These are phyloP conservation scores for Octodon degus DNA, from an alignment of 2,113 vertebrate genomes.

Conservation along the genomic window DNA sequence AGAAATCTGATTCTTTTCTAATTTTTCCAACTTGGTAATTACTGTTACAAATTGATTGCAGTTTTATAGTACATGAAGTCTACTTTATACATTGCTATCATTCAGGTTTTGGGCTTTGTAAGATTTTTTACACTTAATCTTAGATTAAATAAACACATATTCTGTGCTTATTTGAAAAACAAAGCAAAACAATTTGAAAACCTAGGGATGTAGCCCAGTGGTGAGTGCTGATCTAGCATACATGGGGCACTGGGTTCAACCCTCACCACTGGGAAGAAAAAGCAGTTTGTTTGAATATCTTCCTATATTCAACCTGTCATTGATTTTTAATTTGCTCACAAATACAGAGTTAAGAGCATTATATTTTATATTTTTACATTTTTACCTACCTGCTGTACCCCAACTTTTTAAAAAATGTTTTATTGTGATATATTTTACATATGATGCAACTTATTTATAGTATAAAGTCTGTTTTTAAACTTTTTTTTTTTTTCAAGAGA, in stretches of 20 bases:
- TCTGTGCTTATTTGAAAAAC: neutral
- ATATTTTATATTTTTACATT: neutral
- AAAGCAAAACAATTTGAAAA: neutral
- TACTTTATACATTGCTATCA: slow-evolving; percentile 15
- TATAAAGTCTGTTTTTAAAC: neutral
- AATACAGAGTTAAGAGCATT: slow-evolving; percentile 1
- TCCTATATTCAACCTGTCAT: neutral
- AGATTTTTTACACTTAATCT: neutral
- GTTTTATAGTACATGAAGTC: neutral
- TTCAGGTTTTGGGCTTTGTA: neutral
- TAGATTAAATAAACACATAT: neutral
- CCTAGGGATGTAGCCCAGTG: neutral
- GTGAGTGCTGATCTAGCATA: neutral
- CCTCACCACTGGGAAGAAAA: neutral
- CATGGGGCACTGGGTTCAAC: neutral
- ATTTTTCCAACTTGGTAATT: neutral
- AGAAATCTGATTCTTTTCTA: neutral
- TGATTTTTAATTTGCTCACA: neutral
- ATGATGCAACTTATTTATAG: neutral
- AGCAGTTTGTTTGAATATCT: neutral
- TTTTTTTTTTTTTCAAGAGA: neutral
- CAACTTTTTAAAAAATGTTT: neutral
- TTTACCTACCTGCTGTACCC: neutral
- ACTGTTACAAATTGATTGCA: neutral
- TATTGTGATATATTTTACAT: neutral